Evolutionary conservation across 2,888 invertebrate genomes (phyloP), one percentile per base, ranked within the genome.

Genomic region (Tiphia femorata): DNA sequence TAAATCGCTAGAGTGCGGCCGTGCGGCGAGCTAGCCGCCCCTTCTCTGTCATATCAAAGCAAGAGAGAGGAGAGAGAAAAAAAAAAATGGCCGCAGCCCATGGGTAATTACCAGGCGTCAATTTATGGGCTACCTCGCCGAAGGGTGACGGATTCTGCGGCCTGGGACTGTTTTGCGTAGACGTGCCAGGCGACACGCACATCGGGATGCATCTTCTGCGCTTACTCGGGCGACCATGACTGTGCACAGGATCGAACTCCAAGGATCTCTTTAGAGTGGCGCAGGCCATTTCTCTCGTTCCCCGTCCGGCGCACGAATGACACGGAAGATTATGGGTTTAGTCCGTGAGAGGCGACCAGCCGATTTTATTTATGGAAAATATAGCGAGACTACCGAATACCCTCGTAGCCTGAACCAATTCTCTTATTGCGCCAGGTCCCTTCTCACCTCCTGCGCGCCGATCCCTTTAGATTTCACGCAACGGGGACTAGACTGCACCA

Each of bases 261-360:
- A 96, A 88, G 84, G 93, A 92, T 85, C 97, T 90, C 88, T 97
- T 97, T 72, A 97, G 88, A 80, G 97, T 97, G 86, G 97, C 97
- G 89, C 97, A 97, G 89, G 97, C 97, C 97, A 98, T 98, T 88
- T 89, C 89, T 84, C 79, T 77, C 44, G 42, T 19, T 8, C 1
- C 12, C 17, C 10, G 27, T 5, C 30, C 21, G 10, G 14, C 19
- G 46, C 38, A 16, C 27, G 21, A 10, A 3, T 35, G 20, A 20
- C n/a, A 17, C 38, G 23, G 37, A 27, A 29, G 41, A 58, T 52
- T 47, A 47, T 49, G 54, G 55, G 48, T 30, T 44, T 52, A 53
- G n/a, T n/a, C n/a, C n/a, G n/a, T n/a, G n/a, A n/a, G n/a, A n/a
- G n/a, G n/a, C n/a, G n/a, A n/a, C n/a, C n/a, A n/a, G n/a, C n/a